Evolutionary conservation across 2,797 vertebrate species (phyloP).

Genomic region (Tapera naevia): DNA sequence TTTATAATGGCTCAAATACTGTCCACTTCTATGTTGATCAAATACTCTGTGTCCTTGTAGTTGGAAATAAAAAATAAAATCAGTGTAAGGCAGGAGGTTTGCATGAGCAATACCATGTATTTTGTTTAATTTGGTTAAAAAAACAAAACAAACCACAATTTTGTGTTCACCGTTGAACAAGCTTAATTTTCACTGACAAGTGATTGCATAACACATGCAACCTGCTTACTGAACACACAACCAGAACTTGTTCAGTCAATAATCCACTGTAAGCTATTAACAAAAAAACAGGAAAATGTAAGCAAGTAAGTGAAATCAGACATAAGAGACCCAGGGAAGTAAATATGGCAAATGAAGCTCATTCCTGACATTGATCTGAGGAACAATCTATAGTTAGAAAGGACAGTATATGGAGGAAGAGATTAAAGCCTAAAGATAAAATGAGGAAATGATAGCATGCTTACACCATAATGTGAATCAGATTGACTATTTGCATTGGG

Average conservation of each 20-base stretch:
- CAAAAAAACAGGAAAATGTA: not conserved
- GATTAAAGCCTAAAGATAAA: not conserved
- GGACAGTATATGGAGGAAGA: not conserved
- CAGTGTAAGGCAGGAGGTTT: not conserved
- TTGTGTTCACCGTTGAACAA: not conserved
- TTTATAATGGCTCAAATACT: not conserved
- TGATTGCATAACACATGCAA: not conserved
- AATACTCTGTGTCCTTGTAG: not conserved
- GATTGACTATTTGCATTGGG: not conserved
- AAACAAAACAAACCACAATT: not conserved
- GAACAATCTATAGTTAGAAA: not conserved
- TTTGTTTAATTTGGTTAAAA: not conserved
- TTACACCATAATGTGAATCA: not conserved
- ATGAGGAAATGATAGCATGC: not conserved
- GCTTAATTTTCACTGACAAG: not conserved
- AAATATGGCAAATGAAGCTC: not conserved
- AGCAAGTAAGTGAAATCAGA: not conserved
- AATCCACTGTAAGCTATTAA: not conserved
- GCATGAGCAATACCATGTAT: not conserved
- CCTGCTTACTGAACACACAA: not conserved
- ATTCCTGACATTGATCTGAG: conserved; percentile 4
- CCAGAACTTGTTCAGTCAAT: not conserved
- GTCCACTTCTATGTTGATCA: not conserved
- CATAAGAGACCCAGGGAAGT: no score
- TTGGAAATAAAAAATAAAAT: not conserved